phyloP scores from a whole-genome alignment of 2,113 vertebrate genomes.

The Thalassoma bifasciatum region DNA sequence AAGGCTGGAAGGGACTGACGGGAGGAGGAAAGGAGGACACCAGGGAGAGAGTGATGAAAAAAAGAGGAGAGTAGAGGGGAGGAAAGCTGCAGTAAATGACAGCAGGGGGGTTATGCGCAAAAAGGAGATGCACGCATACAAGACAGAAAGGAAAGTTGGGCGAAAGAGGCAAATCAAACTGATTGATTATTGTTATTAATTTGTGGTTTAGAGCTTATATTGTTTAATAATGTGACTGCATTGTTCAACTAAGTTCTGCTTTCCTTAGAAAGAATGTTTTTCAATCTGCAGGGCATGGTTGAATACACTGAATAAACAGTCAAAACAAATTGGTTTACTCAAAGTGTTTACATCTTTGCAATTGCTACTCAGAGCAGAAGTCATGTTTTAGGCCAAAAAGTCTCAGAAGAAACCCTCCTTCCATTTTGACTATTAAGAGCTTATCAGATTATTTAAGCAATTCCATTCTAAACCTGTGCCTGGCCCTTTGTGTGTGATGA shows the following conservation, averaged over 20 bases:
- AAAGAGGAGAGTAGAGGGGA: slow-evolving; percentile 32
- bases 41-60: slow-evolving; percentile 45
- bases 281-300: background rate
- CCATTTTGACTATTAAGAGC: no score
- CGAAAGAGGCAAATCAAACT: background rate
- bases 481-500: background rate
- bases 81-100: slow-evolving; percentile 44
- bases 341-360: background rate
- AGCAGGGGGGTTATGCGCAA: slow-evolving; percentile 38
- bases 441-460: no score
- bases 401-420: background rate
- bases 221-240: slow-evolving; percentile 19
- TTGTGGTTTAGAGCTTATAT: slow-evolving; percentile 24
- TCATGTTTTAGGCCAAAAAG: background rate
- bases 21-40: slow-evolving; percentile 41
- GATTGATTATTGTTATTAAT: slow-evolving; percentile 22
- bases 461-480: background rate
- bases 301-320: slow-evolving; percentile 15
- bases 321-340: background rate
- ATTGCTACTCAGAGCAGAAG: background rate
- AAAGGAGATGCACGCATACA: slow-evolving; percentile 36
- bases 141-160: slow-evolving; percentile 10
- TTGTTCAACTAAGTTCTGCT: slow-evolving; percentile 11
- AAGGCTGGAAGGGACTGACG: slow-evolving; percentile 47
- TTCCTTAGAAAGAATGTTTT: background rate